Base-by-base conservation (phyloP, 2,888 invertebrate species). In the Cephus nigrinus region DNA sequence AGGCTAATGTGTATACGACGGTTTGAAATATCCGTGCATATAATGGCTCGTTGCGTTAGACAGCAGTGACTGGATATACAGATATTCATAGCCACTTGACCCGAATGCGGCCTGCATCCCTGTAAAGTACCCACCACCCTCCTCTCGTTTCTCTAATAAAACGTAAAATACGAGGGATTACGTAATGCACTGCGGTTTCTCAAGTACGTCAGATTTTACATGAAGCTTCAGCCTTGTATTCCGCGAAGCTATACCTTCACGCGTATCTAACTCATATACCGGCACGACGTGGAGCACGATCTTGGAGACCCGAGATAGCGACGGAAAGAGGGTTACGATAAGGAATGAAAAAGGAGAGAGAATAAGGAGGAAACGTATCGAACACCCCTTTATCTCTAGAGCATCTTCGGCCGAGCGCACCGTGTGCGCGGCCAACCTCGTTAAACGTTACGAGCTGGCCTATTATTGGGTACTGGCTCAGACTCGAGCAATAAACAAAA, bases 1-100 rank as follows among this genome's bases (percentile, higher is more conserved):
- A 55, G 55, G 55, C 55, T 55, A 55, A 55, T 55, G 55, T 55
- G 55, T 55, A 55, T 55, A 23, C 55, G 55, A 55, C 55, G 23
- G 55, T 55, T 23, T 55, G 23, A 55, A 55, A 55, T 55, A 55
- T 55, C 55, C 55, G 55, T 55, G 55, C 55, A 55, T 23, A 55
- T 55, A 55, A 55, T 55, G 55, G 23, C 23, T 55, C 55, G 55
- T 75, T 71, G 40, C 36, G 55, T 33, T 36, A 69, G 71, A 75
- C 35, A 35, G 75, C 81, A 81, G 80, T 84, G 79, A 80, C 84
- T 84, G 84, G 81, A 84, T 84, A 78, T 73, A 80, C 78, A 82
- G 84, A 84, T 86, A 86, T 86, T 86, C 85, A 84, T 86, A 86
- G 86, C 82, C 84, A 85, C 83, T 86, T 85, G 86, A 86, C 86